Conservation (phyloP, 2,113 vertebrate species). For the Struthio camelus region DNA sequence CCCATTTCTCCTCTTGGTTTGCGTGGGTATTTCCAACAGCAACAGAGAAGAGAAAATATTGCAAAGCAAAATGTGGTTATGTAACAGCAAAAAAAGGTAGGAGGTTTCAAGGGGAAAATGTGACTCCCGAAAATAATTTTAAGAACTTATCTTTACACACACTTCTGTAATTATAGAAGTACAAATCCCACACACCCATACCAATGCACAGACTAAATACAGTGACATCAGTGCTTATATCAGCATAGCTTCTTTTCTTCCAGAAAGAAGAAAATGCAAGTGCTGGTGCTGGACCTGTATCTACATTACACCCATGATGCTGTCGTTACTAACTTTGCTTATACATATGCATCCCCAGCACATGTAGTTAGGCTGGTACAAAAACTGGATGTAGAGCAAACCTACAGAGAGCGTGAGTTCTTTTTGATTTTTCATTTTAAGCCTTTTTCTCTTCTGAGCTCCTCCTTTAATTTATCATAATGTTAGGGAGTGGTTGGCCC, state of each 20-base stretch:
- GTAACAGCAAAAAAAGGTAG: slow-evolving; percentile 45
- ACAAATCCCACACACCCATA: background rate
- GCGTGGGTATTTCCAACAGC: slow-evolving; percentile 57
- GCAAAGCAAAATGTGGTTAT: slow-evolving; percentile 47
- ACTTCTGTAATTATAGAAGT: background rate
- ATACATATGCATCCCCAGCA: background rate
- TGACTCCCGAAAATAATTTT: slow-evolving; percentile 24
- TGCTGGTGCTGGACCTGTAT: background rate
- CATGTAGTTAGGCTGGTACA: background rate
- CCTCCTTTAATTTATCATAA: background rate
- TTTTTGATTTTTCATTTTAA: background rate
- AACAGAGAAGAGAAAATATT: slow-evolving; percentile 51
- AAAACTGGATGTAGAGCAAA: background rate
- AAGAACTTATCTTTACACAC: background rate
- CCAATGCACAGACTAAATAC: background rate
- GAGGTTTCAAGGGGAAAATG: slow-evolving; percentile 24
- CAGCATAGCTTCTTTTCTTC: background rate
- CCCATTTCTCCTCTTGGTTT: slow-evolving; percentile 58
- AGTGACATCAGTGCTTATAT: background rate
- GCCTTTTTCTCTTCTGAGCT: background rate
- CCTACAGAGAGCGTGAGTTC: too few species aligned
- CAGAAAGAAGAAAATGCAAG: background rate
- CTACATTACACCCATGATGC: background rate
- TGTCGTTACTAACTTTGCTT: background rate
- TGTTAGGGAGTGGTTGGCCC: background rate